phyloP scores from a whole-genome alignment of 2,797 vertebrate species.

The Hydrocynus forskahlii region DNA sequence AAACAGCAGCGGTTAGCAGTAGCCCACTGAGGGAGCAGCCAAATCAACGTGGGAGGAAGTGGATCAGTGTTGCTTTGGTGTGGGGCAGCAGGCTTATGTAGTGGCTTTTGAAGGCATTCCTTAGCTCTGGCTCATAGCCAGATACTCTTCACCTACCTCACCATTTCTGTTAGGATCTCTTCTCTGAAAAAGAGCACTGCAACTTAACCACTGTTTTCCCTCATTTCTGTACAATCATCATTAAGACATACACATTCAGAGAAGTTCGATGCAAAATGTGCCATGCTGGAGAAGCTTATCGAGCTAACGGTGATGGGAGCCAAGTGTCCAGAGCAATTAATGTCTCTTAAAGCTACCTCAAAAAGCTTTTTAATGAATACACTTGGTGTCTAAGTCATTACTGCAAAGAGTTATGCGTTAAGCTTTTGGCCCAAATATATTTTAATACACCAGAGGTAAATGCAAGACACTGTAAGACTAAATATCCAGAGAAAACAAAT shows the following conservation, averaged over 20 bases:
- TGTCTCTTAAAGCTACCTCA: too few relatives aligned
- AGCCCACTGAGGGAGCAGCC: background rate
- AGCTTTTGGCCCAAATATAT: too few relatives aligned
- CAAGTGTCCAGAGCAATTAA: background rate
- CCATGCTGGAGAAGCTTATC: background rate
- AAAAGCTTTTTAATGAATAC: background rate
- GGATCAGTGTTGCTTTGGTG: conserved; percentile 15
- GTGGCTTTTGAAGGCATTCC: conserved; percentile 19
- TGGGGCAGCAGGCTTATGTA: conserved; percentile 13
- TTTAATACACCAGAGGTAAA: too few relatives aligned
- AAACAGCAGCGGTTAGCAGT: background rate
- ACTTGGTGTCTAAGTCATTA: too few relatives aligned
- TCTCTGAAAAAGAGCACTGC: background rate
- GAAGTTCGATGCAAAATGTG: background rate
- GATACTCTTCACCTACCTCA: background rate
- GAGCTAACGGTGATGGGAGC: background rate
- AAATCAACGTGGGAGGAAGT: conserved; percentile 15
- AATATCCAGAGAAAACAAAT: too few relatives aligned
- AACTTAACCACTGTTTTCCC: background rate
- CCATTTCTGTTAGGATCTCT: background rate
- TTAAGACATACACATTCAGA: background rate
- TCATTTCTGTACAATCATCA: background rate
- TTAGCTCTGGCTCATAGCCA: conserved; percentile 44
- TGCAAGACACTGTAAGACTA: too few relatives aligned
- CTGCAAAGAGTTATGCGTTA: too few relatives aligned